Percentiles rank a stretch among this genome's conserved stretches.
phyloP scores from a whole-genome alignment of 2,888 invertebrate genomes.

The Lithodes maja region DNA sequence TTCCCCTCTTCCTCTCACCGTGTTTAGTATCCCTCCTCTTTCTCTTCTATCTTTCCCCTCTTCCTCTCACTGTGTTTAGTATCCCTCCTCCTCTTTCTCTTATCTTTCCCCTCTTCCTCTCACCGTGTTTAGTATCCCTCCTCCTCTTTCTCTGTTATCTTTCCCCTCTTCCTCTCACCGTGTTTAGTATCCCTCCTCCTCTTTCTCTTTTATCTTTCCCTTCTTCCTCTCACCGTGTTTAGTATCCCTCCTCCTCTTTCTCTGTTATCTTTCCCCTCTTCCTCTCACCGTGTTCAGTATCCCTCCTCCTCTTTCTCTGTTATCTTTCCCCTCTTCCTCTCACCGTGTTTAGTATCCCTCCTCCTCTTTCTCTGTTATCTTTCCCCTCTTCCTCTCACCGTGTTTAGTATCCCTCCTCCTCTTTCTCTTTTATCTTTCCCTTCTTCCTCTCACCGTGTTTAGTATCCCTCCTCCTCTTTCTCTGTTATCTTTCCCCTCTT shows the following conservation, averaged over 20 bases:
- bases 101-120: neutral
- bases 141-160: neutral
- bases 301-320: conserved; percentile 23
- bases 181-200: conserved; percentile 4
- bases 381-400: too few species aligned
- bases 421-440: neutral
- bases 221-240: neutral
- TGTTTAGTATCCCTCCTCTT: neutral
- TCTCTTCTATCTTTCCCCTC: neutral
- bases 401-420: neutral
- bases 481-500: neutral
- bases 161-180: neutral
- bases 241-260: too few species aligned
- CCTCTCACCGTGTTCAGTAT: neutral
- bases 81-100: neutral
- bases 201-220: conserved; percentile 9
- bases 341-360: too few species aligned
- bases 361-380: neutral
- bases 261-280: neutral
- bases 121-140: neutral
- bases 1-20: neutral
- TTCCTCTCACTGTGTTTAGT: neutral
- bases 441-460: neutral
- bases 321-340: neutral
- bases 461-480: neutral